Conservation (phyloP, 1,140 invertebrate genomes). For the Habropoda laboriosa region DNA sequence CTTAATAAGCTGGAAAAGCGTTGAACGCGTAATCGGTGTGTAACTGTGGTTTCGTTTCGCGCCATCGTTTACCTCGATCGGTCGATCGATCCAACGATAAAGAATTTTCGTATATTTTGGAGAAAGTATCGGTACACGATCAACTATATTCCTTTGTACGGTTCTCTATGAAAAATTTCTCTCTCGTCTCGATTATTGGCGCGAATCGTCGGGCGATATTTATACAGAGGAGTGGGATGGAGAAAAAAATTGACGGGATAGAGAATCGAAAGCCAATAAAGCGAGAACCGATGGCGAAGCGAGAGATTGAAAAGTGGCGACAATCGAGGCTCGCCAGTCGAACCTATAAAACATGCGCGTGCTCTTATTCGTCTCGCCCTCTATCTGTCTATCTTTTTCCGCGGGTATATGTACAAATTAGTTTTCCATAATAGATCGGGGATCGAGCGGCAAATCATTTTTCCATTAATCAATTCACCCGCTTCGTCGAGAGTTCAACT, state of each 20-base stretch:
- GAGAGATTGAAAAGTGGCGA: conserved; percentile 37
- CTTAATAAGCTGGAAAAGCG: conserved; percentile 69
- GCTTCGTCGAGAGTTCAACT: not conserved
- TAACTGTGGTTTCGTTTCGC: not conserved
- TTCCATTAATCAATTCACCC: conserved; percentile 11
- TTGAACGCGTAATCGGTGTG: conserved; percentile 35
- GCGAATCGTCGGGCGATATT: conserved; percentile 12
- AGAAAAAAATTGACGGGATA: not conserved
- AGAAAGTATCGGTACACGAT: not conserved
- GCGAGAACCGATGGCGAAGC: not conserved
- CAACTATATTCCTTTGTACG: conserved; percentile 6
- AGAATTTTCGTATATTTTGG: no score
- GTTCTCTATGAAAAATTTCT: conserved; percentile 3
- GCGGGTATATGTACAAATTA: not conserved
- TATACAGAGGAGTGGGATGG: not conserved
- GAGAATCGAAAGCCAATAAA: conserved; percentile 23
- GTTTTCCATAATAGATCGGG: conserved; percentile 18
- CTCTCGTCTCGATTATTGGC: conserved; percentile 22
- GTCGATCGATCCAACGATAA: no score
- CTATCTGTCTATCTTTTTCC: not conserved
- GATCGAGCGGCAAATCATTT: conserved; percentile 14
- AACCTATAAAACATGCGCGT: not conserved
- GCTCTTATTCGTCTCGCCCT: not conserved
- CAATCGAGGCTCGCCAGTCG: conserved; percentile 4
- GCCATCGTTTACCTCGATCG: no score